Evolutionary conservation across 64 coral and sea anemone genomes (phyloP).

Genomic region (Stylophora pistillata): DNA sequence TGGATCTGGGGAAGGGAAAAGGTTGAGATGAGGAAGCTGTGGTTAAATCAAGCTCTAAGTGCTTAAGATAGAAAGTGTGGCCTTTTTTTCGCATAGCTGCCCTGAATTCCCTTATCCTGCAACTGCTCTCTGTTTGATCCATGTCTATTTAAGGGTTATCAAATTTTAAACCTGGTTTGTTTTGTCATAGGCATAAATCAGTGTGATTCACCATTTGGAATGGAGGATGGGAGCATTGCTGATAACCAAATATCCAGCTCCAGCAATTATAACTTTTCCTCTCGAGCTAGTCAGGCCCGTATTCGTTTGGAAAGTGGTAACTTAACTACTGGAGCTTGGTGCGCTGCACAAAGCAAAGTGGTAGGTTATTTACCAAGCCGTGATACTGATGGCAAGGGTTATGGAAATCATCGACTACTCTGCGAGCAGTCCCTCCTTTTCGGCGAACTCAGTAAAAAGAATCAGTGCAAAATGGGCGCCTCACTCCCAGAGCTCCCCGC

Average conservation of each 20-base stretch:
- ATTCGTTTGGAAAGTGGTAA: conserved; percentile 49
- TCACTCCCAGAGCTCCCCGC: too few relatives aligned
- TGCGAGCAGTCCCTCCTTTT: too few relatives aligned
- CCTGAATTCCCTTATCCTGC: too few relatives aligned
- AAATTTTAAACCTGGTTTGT: not conserved
- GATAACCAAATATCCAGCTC: conserved; percentile 69
- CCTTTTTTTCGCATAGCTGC: too few relatives aligned
- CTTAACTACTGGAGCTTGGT: conserved; percentile 73
- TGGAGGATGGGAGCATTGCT: conserved; percentile 71
- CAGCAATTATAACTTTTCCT: conserved; percentile 41
- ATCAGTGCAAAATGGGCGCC: too few relatives aligned
- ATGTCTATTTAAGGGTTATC: not conserved
- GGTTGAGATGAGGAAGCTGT: too few relatives aligned
- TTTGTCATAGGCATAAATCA: conserved; percentile 60
- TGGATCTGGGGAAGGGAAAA: too few relatives aligned
- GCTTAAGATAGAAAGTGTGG: too few relatives aligned
- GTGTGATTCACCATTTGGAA: conserved; percentile 87
- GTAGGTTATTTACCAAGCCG: not conserved
- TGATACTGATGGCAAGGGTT: too few relatives aligned
- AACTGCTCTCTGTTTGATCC: too few relatives aligned
- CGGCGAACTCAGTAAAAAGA: not conserved
- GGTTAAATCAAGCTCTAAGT: too few relatives aligned
- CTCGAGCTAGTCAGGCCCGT: conserved; percentile 76
- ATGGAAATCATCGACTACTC: too few relatives aligned
- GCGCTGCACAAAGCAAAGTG: conserved; percentile 57